These are phyloP conservation scores for Hipposideros armiger DNA, from an alignment of 2,113 vertebrate species.

Conservation along the genomic window DNA sequence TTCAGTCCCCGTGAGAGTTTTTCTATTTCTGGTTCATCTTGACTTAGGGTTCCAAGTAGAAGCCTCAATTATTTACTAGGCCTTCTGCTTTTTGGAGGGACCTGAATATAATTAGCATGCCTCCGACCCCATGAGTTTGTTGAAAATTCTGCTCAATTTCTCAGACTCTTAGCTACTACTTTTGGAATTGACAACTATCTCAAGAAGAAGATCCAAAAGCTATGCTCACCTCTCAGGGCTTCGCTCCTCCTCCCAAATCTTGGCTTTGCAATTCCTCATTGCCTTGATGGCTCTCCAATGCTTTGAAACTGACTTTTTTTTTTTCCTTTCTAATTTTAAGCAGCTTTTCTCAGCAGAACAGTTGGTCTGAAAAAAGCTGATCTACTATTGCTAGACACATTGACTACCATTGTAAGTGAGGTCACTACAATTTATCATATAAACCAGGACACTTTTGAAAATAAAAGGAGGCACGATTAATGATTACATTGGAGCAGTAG, in stretches of 20 bases:
- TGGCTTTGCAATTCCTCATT: not conserved
- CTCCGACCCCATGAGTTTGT: not conserved
- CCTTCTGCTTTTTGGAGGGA: not conserved
- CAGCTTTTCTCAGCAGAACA: slow-evolving; percentile 52
- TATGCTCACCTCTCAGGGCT: not conserved
- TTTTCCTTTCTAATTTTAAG: not conserved
- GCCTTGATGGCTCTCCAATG: not conserved
- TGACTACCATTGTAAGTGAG: not conserved
- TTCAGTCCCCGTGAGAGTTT: not conserved
- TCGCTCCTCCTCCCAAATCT: not conserved
- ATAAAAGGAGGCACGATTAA: not conserved
- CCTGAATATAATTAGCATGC: not conserved
- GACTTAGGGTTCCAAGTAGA: slow-evolving; percentile 53
- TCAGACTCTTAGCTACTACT: not conserved
- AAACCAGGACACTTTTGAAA: not conserved
- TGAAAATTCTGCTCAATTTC: slow-evolving; percentile 25
- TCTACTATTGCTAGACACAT: not conserved
- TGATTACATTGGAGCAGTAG: not conserved
- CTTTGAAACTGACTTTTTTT: not conserved
- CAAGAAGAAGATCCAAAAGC: not conserved
- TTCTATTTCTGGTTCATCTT: slow-evolving; percentile 56
- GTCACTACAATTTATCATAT: not conserved
- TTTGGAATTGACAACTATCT: not conserved
- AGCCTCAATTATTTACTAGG: slow-evolving; percentile 7
- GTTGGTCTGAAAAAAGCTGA: not conserved